Conservation (phyloP, 1,140 invertebrate species). For the Lepidurus arcticus region DNA sequence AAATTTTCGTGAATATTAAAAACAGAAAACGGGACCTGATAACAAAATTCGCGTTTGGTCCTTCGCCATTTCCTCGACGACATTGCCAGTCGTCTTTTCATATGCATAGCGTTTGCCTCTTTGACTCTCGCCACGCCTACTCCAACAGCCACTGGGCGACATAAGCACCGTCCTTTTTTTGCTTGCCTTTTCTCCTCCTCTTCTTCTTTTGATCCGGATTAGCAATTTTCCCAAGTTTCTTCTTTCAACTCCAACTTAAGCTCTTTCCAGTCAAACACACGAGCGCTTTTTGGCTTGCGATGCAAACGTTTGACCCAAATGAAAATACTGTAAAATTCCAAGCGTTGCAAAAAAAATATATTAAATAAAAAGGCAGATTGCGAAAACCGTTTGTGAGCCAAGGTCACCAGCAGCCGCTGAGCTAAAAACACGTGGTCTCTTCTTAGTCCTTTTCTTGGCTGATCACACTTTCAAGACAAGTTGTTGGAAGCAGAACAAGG, state of each 20-base stretch:
- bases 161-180: background rate
- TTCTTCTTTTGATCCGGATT: background rate
- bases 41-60: conserved; percentile 1
- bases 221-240: background rate
- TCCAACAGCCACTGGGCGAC: background rate
- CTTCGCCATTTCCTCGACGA: background rate
- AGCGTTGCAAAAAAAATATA: too few relatives aligned
- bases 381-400: background rate
- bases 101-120: background rate
- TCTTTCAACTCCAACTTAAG: background rate
- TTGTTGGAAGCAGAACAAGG: background rate
- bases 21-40: background rate
- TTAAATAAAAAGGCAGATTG: too few relatives aligned
- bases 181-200: too few relatives aligned
- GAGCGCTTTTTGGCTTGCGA: too few relatives aligned
- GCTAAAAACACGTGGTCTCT: background rate
- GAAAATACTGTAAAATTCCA: too few relatives aligned
- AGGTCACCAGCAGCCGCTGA: background rate
- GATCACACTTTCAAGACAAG: background rate
- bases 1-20: background rate
- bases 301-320: too few relatives aligned
- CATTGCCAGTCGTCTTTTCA: background rate
- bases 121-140: conserved; percentile 1
- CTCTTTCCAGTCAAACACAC: background rate
- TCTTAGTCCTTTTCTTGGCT: background rate